Evolutionary conservation across 2,113 vertebrate genomes (phyloP).

Genomic region (Amblyopsis rosae): DNA sequence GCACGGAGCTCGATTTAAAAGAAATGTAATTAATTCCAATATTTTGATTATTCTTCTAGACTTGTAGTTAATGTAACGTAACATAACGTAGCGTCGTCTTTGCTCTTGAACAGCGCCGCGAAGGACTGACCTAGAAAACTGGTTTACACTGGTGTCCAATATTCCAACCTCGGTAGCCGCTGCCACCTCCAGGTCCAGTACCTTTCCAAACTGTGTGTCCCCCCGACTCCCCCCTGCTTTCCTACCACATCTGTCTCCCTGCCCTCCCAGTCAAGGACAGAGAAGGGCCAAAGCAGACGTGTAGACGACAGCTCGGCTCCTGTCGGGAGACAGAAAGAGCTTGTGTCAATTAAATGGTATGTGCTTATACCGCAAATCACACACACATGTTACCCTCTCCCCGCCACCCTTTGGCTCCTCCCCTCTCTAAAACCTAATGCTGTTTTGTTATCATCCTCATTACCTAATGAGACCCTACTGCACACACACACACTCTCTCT

Average conservation of each 20-base stretch:
- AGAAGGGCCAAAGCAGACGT: conserved; percentile 47
- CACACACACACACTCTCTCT: conserved; percentile 51
- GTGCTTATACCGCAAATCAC: conserved; percentile 76
- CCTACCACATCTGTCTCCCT: conserved; percentile 71
- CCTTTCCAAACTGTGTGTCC: conserved; percentile 57
- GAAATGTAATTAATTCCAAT: no score
- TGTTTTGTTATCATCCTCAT: conserved; percentile 68
- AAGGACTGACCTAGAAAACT: conserved; percentile 54
- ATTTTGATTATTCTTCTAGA: background rate
- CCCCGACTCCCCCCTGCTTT: conserved; percentile 46
- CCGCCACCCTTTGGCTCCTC: conserved; percentile 56
- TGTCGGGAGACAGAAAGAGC: conserved; percentile 58
- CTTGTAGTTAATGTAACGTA: background rate
- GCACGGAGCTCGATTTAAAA: conserved; percentile 12
- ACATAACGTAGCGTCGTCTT: background rate
- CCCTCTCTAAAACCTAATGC: conserved; percentile 66
- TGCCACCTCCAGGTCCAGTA: conserved; percentile 46
- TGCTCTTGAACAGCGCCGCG: conserved; percentile 3
- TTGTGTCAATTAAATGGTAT: conserved; percentile 78
- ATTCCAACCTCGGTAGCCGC: conserved; percentile 47
- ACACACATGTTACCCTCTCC: conserved; percentile 68
- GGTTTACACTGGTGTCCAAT: conserved; percentile 35
- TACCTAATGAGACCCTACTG: conserved; percentile 73
- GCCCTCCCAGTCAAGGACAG: conserved; percentile 62
- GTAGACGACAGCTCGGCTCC: conserved; percentile 65